Evolutionary conservation across 2,797 vertebrate genomes (phyloP), one percentile per base, ranked within the genome.

Genomic region (Bradypodion pumilum): DNA sequence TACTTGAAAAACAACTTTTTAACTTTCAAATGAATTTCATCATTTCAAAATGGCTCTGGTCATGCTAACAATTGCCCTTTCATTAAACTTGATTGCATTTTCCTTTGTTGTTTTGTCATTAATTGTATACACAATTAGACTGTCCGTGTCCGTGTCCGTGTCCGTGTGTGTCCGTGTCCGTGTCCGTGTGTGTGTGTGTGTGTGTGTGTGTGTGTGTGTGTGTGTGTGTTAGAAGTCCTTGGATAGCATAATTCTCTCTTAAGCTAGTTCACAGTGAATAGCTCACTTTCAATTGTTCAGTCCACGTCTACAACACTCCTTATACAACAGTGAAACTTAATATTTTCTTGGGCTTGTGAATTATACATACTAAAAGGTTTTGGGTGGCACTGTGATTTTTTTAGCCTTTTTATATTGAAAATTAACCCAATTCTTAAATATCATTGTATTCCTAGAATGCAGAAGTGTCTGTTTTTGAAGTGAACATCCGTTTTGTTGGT

Each of bases 401-500:
- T 49, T 35, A 80, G 27, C 40, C 46, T 77, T 86, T 80, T 77
- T 63, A 15, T 29, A 8, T 40, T 74, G 4, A 80, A 82, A 86
- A 86, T 59, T 92, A 90, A 72, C 88, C 69, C 90, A 88, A 70
- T 62, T 76, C 74, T 84, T 91, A 86, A 83, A 9, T 60, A n/a
- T 83, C 83, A 94, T 94, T 93, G 9, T 94, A 92, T 93, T 80
- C 80, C 73, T 87, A 99, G 98, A 99, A 99, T 29, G 97, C 97
- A 13, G 98, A 99, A 90, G 97, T 99, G 88, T 99, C 98, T 0
- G 98, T 99, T 90, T 99, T 99, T 93, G 98, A 99, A 96, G 98
- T 99, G 90, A 99, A 99, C 93, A 99, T 99, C 91, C 97, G 98
- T 75, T 99, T 99, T 84, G 98, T 99, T 0, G 98, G 98, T 89